These are phyloP conservation scores for Scopus umbretta DNA, from an alignment of 2,113 vertebrate genomes.

Conservation along the genomic window DNA sequence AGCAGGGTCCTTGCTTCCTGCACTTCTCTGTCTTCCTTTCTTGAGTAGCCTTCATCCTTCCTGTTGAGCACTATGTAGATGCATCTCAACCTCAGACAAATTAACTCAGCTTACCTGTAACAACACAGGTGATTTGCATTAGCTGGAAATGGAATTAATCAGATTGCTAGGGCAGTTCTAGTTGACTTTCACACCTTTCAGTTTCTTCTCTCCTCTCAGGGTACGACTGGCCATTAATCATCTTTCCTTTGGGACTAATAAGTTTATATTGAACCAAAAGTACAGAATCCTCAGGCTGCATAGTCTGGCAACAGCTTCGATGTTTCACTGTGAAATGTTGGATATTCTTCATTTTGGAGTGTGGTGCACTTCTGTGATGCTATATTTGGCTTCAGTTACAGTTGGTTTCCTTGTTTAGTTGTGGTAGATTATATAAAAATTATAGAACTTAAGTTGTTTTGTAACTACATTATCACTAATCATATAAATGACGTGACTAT, in stretches of 20 bases:
- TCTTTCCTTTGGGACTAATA: not conserved
- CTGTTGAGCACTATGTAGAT: not conserved
- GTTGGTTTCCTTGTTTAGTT: not conserved
- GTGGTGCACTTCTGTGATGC: not conserved
- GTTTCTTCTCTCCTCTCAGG: not conserved
- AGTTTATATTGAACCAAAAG: not conserved
- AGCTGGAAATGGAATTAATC: not conserved
- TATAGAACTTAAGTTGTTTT: not conserved
- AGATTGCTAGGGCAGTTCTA: not conserved
- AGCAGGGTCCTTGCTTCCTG: not conserved
- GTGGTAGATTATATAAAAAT: not conserved
- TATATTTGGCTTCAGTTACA: not conserved
- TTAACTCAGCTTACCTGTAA: not conserved
- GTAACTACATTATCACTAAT: not conserved
- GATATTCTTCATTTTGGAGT: not conserved
- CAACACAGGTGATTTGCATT: accelerated
- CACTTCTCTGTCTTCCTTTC: not conserved
- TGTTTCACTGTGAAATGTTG: not conserved
- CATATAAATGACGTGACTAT: not conserved
- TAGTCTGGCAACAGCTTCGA: not conserved
- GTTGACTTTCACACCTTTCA: not conserved
- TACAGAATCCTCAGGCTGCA: not conserved
- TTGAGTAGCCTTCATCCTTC: not conserved
- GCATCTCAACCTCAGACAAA: not conserved
- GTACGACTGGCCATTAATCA: not conserved